Percentiles rank a stretch among this genome's conserved stretches.
phyloP scores from a whole-genome alignment of 2,797 vertebrate genomes.

The Thripadectes ignobilis region DNA sequence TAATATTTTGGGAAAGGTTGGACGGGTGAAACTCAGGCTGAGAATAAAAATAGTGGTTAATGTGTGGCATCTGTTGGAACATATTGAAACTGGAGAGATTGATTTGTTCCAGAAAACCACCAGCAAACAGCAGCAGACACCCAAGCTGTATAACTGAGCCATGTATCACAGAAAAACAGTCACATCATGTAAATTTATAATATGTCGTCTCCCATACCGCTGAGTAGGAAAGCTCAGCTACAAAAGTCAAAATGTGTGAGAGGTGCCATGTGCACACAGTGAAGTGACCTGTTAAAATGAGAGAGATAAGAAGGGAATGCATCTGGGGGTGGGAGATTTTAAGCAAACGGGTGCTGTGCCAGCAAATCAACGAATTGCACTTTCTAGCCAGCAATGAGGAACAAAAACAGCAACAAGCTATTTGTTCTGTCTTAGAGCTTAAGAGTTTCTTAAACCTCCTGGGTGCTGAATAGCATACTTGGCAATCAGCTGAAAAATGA shows the following conservation, averaged over 20 bases:
- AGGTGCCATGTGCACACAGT: not conserved
- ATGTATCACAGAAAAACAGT: not conserved
- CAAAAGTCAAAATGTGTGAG: not conserved
- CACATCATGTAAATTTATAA: not conserved
- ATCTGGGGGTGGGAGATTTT: not conserved
- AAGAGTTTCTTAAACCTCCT: constrained; percentile 19
- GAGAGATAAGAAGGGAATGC: constrained; percentile 11
- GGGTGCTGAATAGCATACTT: constrained; percentile 6
- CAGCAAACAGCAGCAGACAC: constrained; percentile 28
- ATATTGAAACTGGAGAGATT: constrained; percentile 40
- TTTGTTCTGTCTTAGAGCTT: constrained; percentile 28
- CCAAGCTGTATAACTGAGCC: not conserved
- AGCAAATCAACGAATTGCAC: not conserved
- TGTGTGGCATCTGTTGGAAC: constrained; percentile 53
- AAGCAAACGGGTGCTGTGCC: constrained; percentile 12
- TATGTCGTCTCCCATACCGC: not conserved
- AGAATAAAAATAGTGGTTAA: constrained; percentile 61
- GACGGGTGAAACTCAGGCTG: constrained; percentile 41
- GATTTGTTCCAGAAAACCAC: constrained; percentile 58
- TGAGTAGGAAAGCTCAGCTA: not conserved
- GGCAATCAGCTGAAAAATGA: constrained; percentile 1
- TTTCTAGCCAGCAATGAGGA: not conserved
- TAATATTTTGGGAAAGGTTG: constrained; percentile 63
- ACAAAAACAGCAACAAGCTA: not conserved
- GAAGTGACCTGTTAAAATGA: not conserved